Evolutionary conservation across 1,140 invertebrate species (phyloP).

Genomic region (Adelges cooleyi): DNA sequence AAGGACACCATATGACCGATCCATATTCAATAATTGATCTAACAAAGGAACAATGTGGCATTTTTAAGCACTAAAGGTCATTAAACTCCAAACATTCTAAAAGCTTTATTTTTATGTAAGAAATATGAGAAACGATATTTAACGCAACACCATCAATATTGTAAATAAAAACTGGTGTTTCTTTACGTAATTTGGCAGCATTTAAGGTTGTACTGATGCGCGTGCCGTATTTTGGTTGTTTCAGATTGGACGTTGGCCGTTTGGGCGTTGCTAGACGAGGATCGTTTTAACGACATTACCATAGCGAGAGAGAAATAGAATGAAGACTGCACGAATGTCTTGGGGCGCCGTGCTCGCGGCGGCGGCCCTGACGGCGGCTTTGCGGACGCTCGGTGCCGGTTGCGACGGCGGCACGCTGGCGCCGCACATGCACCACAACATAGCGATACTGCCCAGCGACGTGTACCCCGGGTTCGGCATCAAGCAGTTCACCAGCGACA

Average conservation of each 20-base stretch:
- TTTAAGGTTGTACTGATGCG: background rate
- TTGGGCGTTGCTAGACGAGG: background rate
- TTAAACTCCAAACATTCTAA: too few relatives aligned
- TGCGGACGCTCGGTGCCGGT: background rate
- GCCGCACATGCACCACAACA: conserved; percentile 32
- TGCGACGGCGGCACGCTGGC: background rate
- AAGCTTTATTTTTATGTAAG: too few relatives aligned
- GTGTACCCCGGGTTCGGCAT: conserved; percentile 74
- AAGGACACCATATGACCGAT: too few relatives aligned
- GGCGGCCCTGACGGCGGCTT: background rate
- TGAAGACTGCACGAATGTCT: background rate
- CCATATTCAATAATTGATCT: too few relatives aligned
- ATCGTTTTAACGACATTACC: background rate
- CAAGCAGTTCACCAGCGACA: conserved; percentile 49
- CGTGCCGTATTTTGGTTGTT: background rate
- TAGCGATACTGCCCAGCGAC: conserved; percentile 50
- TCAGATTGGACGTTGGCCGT: background rate
- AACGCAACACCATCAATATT: too few relatives aligned
- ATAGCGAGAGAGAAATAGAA: background rate
- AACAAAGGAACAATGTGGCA: too few relatives aligned
- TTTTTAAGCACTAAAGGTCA: too few relatives aligned
- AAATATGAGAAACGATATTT: too few relatives aligned
- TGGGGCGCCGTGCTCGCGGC: background rate
- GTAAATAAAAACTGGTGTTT: too few relatives aligned
- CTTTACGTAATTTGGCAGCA: too few relatives aligned